Percentiles rank a stretch among this genome's conserved stretches.
Conservation (phyloP, 1,140 invertebrate species). For the Anagrus nilaparvatae region DNA sequence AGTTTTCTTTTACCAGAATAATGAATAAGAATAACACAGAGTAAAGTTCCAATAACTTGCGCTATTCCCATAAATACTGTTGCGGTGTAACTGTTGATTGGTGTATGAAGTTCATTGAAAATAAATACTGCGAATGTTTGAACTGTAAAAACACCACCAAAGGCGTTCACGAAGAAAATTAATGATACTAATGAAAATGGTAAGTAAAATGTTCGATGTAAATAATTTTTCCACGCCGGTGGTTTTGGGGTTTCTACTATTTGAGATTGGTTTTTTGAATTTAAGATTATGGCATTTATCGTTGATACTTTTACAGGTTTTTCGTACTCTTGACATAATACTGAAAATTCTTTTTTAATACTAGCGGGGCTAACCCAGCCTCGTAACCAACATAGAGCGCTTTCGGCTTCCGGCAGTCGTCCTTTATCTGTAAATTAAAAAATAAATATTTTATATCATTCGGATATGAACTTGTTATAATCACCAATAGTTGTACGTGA, state of each 20-base stretch:
- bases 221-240: slow-evolving; percentile 34
- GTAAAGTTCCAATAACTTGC: slow-evolving; percentile 51
- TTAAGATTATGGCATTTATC: slow-evolving; percentile 1
- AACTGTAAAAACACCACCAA: slow-evolving; percentile 59
- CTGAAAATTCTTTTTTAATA: slow-evolving; percentile 47
- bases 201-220: slow-evolving; percentile 45
- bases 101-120: slow-evolving; percentile 55
- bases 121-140: slow-evolving; percentile 64
- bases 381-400: slow-evolving; percentile 52
- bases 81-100: slow-evolving; percentile 57
- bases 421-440: slow-evolving; percentile 47
- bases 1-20: slow-evolving; percentile 59
- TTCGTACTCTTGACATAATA: slow-evolving; percentile 39
- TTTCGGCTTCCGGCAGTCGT: slow-evolving; percentile 45
- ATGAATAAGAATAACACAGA: slow-evolving; percentile 55
- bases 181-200: slow-evolving; percentile 54
- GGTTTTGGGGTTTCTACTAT: slow-evolving; percentile 23
- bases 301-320: slow-evolving; percentile 20
- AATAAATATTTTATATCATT: slow-evolving; percentile 3
- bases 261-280: background rate
- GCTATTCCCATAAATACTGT: slow-evolving; percentile 58
- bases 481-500: background rate
- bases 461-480: background rate
- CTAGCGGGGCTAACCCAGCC: slow-evolving; percentile 49
- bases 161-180: slow-evolving; percentile 58